Conservation (phyloP, 2,888 invertebrate genomes). For the Orthosia gracilis region DNA sequence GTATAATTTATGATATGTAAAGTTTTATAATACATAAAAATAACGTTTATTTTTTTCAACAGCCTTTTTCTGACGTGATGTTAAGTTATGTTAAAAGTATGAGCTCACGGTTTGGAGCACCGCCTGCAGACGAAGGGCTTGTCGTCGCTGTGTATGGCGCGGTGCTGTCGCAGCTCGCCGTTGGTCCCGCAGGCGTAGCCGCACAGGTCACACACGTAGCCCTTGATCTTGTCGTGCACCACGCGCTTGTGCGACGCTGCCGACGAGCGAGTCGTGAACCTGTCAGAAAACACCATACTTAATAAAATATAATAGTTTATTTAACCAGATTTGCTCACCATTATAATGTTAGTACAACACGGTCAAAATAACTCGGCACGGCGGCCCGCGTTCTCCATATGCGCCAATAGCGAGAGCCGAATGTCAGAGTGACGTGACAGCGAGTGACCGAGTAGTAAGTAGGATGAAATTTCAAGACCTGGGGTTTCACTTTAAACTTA, state of each 20-base stretch:
- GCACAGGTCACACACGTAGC: slow-evolving; percentile 91
- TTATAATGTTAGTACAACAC: no score
- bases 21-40: no score
- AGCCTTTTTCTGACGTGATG: no score
- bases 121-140: slow-evolving; percentile 89
- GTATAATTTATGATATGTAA: no score
- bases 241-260: slow-evolving; percentile 89
- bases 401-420: no score
- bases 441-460: no score
- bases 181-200: slow-evolving; percentile 91
- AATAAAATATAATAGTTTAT: no score
- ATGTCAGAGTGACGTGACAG: no score
- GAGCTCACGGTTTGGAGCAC: slow-evolving; percentile 84
- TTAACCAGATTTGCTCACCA: no score
- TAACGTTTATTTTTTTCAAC: no score
- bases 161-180: slow-evolving; percentile 90
- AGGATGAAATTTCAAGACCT: not conserved
- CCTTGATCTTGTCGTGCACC: slow-evolving; percentile 91
- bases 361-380: no score
- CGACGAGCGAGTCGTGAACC: slow-evolving; percentile 90
- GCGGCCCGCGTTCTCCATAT: no score
- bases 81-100: not conserved
- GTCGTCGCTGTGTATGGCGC: slow-evolving; percentile 91
- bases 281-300: slow-evolving; percentile 55
- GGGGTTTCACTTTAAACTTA: slow-evolving; percentile 73